phyloP scores from a whole-genome alignment of 2,113 vertebrate genomes.

The Carassius carassius region DNA sequence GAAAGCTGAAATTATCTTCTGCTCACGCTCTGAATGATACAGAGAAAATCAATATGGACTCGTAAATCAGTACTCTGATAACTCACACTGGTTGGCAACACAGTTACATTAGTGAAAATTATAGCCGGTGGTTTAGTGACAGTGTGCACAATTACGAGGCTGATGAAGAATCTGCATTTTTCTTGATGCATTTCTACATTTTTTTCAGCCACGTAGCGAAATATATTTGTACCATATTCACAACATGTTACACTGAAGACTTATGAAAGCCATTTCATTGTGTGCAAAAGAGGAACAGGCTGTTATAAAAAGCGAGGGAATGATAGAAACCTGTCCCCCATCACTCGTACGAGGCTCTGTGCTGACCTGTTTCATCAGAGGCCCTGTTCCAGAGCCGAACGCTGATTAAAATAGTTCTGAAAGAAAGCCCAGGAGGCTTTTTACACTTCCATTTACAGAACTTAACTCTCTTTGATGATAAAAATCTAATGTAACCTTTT shows the following conservation, averaged over 20 bases:
- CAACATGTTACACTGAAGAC: neutral
- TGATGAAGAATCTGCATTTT: neutral
- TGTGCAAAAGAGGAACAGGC: neutral
- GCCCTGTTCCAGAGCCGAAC: constrained; percentile 34
- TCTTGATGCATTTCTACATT: neutral
- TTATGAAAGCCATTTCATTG: neutral
- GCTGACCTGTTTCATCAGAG: constrained; percentile 38
- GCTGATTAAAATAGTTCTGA: constrained; percentile 54
- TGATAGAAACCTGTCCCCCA: constrained; percentile 13
- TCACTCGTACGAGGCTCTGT: constrained; percentile 23
- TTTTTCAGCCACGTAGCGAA: neutral
- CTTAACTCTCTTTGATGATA: constrained; percentile 64
- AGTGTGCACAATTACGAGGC: constrained; percentile 6
- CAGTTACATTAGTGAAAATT: constrained; percentile 31
- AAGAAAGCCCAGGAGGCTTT: constrained; percentile 49
- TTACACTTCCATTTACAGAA: constrained; percentile 59
- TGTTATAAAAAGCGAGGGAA: neutral
- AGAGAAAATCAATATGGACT: constrained; percentile 52
- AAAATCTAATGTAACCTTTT: constrained; percentile 58
- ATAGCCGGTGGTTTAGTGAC: neutral
- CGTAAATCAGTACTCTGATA: constrained; percentile 45
- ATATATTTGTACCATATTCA: neutral
- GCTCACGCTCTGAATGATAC: constrained; percentile 32
- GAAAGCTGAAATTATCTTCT: constrained; percentile 44
- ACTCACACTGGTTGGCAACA: constrained; percentile 35